A percentile compares a stretch with the other conserved stretches of the same genome.
Evolutionary conservation across 2,888 invertebrate genomes (phyloP).

Genomic region (Choreutis nemorana): DNA sequence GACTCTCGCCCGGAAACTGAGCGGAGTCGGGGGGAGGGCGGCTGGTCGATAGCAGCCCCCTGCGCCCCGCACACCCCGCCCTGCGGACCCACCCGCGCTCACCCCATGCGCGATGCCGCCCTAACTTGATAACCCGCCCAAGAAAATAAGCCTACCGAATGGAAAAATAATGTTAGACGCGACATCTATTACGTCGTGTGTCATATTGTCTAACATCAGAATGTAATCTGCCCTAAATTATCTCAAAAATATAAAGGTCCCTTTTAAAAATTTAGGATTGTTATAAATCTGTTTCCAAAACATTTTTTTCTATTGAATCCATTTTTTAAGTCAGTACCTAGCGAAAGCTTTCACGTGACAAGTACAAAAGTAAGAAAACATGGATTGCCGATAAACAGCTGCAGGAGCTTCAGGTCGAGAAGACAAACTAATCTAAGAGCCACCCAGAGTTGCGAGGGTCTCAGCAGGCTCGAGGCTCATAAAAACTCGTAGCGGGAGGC

Average conservation of each 20-base stretch:
- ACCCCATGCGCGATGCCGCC: slow-evolving; percentile 45
- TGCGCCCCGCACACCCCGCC: slow-evolving; percentile 41
- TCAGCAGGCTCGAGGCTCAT: slow-evolving; percentile 50
- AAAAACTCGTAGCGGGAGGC: slow-evolving; percentile 51
- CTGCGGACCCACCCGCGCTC: slow-evolving; percentile 47
- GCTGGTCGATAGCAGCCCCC: slow-evolving; percentile 67
- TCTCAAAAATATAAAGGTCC: too few relatives aligned
- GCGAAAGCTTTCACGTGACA: too few relatives aligned
- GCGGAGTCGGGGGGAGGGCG: slow-evolving; percentile 63
- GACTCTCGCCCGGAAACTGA: slow-evolving; percentile 69
- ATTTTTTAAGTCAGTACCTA: too few relatives aligned
- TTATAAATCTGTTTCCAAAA: too few relatives aligned
- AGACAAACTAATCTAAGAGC: slow-evolving; percentile 52
- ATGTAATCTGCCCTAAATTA: too few relatives aligned
- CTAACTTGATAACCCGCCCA: slow-evolving; percentile 61
- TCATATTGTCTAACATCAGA: too few relatives aligned
- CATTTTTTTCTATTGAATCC: too few relatives aligned
- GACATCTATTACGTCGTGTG: slow-evolving; percentile 44
- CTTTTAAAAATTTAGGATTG: too few relatives aligned
- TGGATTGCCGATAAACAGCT: too few relatives aligned
- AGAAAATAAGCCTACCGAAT: slow-evolving; percentile 63
- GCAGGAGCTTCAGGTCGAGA: slow-evolving; percentile 24
- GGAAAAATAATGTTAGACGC: slow-evolving; percentile 57
- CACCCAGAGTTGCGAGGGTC: slow-evolving; percentile 43
- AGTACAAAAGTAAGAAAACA: too few relatives aligned